Evolutionary conservation across 1,140 invertebrate genomes (phyloP), one percentile per base, ranked within the genome.

Genomic region (Stenopsyche tienmushanensis): DNA sequence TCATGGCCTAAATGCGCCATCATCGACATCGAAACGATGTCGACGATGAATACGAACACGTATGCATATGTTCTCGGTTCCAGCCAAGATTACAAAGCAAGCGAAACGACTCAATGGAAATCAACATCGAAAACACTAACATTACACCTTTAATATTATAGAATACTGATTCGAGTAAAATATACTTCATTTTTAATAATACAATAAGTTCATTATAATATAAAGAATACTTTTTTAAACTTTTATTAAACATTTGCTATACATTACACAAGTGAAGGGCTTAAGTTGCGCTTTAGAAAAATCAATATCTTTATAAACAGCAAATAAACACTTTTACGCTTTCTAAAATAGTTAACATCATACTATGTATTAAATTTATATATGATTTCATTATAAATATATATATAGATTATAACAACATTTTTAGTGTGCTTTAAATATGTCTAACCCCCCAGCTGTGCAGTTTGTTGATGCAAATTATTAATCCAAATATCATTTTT

Each of bases 161-260:
- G 26, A 57, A 57, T 57, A 57, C 53, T 55, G 53, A 55, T 55
- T 23, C 17, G 54, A 57, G 17, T 57, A 44, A 57, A 57, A 57
- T 57, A 57, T 57, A 57, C 23, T 57, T 13, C 20, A 34, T 57
- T 57, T 57, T 24, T n/a, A n/a, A n/a, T n/a, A n/a, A n/a, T n/a
- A n/a, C n/a, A n/a, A n/a, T n/a, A n/a, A n/a, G n/a, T n/a, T n/a
- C n/a, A 42, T 41, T 57, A 57, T 42, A n/a, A 10, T 57, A 57
- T 57, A 57, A n/a, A 57, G 54, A 57, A 57, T 57, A 57, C 54
- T 57, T 57, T 57, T 21, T 17, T 53, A n/a, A n/a, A n/a, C n/a
- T n/a, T n/a, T 42, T 57, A 34, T 57, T 57, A 57, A 13, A 41
- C 24, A 42, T 57, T 42, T 34, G 29, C 52, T 57, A 57, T 57